Evolutionary conservation across 2,888 invertebrate genomes (phyloP).

Genomic region (Netelia inedita): DNA sequence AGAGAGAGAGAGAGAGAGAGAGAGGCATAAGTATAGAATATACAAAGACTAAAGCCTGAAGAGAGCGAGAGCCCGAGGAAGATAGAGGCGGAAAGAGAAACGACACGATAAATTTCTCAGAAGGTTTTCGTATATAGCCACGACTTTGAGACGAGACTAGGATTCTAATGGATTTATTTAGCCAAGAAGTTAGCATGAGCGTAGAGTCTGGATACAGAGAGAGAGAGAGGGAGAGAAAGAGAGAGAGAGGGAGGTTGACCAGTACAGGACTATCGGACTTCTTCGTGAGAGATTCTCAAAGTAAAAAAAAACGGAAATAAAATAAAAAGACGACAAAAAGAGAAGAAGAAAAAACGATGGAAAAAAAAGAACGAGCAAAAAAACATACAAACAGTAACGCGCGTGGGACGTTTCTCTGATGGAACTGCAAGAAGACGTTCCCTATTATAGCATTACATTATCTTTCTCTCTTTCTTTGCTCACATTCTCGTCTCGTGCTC

Average conservation of each 20-base stretch:
- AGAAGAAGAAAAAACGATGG: constrained; percentile 2
- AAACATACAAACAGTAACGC: constrained; percentile 55
- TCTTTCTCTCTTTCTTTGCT: constrained; percentile 68
- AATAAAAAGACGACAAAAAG: not conserved
- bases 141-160: constrained; percentile 69
- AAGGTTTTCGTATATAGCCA: constrained; percentile 55
- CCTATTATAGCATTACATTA: constrained; percentile 69
- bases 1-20: constrained; percentile 18
- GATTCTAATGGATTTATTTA: constrained; percentile 72
- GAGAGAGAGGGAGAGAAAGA: not conserved
- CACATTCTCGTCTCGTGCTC: constrained; percentile 61
- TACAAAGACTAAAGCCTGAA: not conserved
- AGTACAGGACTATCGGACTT: constrained; percentile 36
- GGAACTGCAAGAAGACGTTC: constrained; percentile 66
- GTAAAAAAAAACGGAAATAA: constrained; percentile 27
- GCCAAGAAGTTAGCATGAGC: constrained; percentile 48
- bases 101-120: constrained; percentile 54
- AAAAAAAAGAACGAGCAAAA: constrained; percentile 27
- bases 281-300: constrained; percentile 14
- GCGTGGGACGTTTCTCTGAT: constrained; percentile 68
- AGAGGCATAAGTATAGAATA: not conserved
- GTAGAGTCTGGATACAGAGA: not conserved
- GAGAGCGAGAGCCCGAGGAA: constrained; percentile 20
- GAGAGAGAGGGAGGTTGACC: not conserved
- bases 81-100: not conserved